Percentiles rank a stretch among this genome's conserved stretches.
phyloP scores from a whole-genome alignment of 2,113 vertebrate species.

The Campylorhamphus procurvoides region DNA sequence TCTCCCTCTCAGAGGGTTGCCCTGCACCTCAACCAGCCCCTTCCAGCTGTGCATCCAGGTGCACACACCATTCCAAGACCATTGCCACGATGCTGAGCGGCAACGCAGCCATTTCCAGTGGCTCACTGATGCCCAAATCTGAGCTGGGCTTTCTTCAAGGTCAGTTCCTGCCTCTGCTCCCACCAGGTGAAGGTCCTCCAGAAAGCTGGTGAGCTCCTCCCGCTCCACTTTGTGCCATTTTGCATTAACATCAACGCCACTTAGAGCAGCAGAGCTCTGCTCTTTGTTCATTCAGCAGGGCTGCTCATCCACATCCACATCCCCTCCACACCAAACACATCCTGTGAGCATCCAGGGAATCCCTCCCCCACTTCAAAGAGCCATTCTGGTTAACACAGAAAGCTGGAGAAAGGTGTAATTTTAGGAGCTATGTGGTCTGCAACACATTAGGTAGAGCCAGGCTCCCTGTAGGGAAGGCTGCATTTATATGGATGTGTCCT shows the following conservation, averaged over 20 bases:
- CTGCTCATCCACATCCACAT: neutral
- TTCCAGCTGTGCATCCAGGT: neutral
- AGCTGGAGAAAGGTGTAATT: neutral
- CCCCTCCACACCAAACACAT: neutral
- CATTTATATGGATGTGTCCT: neutral
- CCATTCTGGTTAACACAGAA: neutral
- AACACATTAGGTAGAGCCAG: neutral
- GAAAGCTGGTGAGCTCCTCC: neutral
- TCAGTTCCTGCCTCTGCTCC: neutral
- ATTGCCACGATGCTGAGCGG: neutral
- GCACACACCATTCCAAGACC: neutral
- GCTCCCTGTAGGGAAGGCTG: neutral
- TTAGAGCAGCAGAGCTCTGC: neutral
- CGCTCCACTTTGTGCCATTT: neutral
- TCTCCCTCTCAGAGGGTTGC: neutral
- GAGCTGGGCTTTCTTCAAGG: neutral
- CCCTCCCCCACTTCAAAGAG: neutral
- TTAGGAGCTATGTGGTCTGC: neutral
- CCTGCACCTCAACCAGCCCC: neutral
- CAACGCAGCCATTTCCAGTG: neutral
- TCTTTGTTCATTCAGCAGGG: neutral
- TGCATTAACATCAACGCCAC: neutral
- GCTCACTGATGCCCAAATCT: neutral
- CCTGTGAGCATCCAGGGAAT: neutral
- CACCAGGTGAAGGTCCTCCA: slow-evolving; percentile 1